These are phyloP conservation scores for Agrochola lychnidis DNA, from an alignment of 2,888 invertebrate species.

Conservation along the genomic window DNA sequence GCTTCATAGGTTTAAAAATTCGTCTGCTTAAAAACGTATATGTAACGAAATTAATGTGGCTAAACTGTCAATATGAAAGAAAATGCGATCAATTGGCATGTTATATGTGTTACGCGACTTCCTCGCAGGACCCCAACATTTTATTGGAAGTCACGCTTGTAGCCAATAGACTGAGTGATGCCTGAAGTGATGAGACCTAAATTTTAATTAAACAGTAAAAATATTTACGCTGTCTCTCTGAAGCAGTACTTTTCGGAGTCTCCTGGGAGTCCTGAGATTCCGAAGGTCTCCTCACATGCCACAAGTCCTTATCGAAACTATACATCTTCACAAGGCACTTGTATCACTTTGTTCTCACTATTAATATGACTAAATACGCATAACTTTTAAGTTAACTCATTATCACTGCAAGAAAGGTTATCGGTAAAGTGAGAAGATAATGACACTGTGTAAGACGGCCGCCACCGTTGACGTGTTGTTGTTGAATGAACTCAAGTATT, in stretches of 20 bases:
- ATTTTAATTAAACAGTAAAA: not conserved
- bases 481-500: slow-evolving; percentile 55
- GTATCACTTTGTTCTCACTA: slow-evolving; percentile 41
- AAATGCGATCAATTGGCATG: too few relatives aligned
- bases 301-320: slow-evolving; percentile 88
- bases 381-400: slow-evolving; percentile 49
- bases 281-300: slow-evolving; percentile 85
- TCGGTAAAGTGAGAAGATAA: slow-evolving; percentile 50
- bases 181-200: not conserved
- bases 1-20: too few relatives aligned
- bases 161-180: not conserved
- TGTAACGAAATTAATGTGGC: too few relatives aligned
- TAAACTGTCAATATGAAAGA: too few relatives aligned
- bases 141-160: not conserved
- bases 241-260: slow-evolving; percentile 64
- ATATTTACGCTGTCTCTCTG: slow-evolving; percentile 74
- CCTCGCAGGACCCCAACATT: too few relatives aligned
- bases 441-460: slow-evolving; percentile 58
- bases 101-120: too few relatives aligned
- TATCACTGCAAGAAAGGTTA: slow-evolving; percentile 63
- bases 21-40: too few relatives aligned
- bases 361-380: slow-evolving; percentile 48
- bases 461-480: slow-evolving; percentile 36
- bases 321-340: slow-evolving; percentile 77
- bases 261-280: slow-evolving; percentile 74